Evolutionary conservation across 1,140 invertebrate genomes (phyloP).

Genomic region (Trachymyrmex septentrionalis): DNA sequence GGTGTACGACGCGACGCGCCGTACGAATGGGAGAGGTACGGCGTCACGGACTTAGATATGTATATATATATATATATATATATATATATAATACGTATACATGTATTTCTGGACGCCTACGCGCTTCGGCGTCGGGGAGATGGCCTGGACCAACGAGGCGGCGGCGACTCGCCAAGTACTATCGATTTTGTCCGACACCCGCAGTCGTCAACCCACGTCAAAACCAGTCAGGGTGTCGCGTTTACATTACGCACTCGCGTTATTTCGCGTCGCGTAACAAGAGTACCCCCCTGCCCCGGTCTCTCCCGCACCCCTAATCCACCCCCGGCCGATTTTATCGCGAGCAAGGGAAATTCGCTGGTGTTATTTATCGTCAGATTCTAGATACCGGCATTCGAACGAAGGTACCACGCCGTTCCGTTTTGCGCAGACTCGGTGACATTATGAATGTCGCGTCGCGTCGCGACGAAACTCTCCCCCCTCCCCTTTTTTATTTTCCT

Average conservation of each 20-base stretch:
- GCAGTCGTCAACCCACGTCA: slow-evolving; percentile 64
- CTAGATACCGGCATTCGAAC: not conserved
- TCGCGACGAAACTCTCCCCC: not conserved
- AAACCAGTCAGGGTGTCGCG: slow-evolving; percentile 31
- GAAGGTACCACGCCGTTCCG: slow-evolving; percentile 4
- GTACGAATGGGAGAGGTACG: not conserved
- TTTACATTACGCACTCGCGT: slow-evolving; percentile 32
- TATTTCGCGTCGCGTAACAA: slow-evolving; percentile 23
- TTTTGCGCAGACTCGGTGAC: slow-evolving; percentile 35
- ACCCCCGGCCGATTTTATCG: not conserved
- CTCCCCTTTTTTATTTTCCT: no score
- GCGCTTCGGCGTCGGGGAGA: slow-evolving; percentile 10
- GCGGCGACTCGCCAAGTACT: slow-evolving; percentile 60
- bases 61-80: not conserved
- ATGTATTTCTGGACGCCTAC: slow-evolving; percentile 60
- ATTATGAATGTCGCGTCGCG: slow-evolving; percentile 17
- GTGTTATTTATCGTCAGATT: slow-evolving; percentile 21
- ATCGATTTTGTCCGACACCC: slow-evolving; percentile 63
- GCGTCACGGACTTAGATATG: not conserved
- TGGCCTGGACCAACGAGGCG: slow-evolving; percentile 63
- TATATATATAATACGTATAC: slow-evolving; percentile 14
- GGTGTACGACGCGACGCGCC: not conserved
- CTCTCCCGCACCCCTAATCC: not conserved
- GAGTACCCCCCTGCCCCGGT: not conserved
- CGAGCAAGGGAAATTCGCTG: not conserved